These are phyloP conservation scores for Dendrocopos noguchii DNA, from an alignment of 2,113 vertebrate genomes.

Conservation along the genomic window DNA sequence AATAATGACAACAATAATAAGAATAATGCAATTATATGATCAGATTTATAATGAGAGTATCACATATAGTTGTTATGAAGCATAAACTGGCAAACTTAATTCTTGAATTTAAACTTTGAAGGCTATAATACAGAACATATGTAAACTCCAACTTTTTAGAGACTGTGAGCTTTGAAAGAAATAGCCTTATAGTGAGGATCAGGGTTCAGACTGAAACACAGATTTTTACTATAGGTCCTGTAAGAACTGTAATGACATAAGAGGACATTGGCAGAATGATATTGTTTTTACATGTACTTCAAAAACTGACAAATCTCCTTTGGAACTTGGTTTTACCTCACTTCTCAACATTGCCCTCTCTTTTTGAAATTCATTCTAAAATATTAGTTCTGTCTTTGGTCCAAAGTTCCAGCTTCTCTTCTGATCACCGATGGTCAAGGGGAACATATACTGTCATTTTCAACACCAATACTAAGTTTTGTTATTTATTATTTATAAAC, in stretches of 20 bases:
- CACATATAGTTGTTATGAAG: neutral
- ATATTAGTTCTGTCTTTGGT: neutral
- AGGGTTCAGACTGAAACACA: neutral
- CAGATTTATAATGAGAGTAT: neutral
- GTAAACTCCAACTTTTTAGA: neutral
- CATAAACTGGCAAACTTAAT: neutral
- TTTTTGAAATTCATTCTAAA: neutral
- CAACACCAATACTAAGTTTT: neutral
- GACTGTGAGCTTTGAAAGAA: neutral
- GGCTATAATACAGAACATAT: neutral
- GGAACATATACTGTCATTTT: neutral
- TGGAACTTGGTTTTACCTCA: neutral
- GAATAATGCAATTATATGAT: neutral
- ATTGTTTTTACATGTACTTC: neutral
- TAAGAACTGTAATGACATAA: neutral
- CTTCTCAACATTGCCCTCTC: neutral
- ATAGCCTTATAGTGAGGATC: neutral
- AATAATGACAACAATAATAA: neutral
- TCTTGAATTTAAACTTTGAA: neutral
- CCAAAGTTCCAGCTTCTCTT: neutral
- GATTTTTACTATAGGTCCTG: neutral
- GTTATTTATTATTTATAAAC: neutral
- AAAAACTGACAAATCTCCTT: neutral
- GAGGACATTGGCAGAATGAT: fast-evolving
- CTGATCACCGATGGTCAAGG: neutral